Evolutionary conservation across 2,797 vertebrate genomes (phyloP).

Genomic region (Cossypha caffra): DNA sequence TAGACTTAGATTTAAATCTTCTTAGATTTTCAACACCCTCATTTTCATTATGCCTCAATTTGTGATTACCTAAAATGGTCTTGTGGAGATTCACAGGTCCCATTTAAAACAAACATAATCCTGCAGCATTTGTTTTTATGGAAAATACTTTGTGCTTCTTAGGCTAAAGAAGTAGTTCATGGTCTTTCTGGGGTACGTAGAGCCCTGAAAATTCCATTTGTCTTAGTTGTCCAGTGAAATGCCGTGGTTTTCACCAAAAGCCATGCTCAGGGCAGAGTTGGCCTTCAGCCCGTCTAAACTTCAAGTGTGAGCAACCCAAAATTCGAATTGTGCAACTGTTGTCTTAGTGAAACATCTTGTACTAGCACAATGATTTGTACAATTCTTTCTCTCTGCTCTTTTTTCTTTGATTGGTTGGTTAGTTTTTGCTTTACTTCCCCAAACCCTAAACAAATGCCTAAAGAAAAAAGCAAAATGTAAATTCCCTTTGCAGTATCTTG

Average conservation of each 20-base stretch:
- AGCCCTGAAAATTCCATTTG: background rate
- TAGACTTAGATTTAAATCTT: background rate
- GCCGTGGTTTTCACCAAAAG: background rate
- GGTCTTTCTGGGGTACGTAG: background rate
- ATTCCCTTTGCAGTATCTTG: background rate
- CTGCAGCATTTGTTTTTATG: background rate
- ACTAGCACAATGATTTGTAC: background rate
- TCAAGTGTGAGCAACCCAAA: background rate
- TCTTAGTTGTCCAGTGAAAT: background rate
- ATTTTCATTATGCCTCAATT: background rate
- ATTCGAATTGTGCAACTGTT: background rate
- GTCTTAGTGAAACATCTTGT: background rate
- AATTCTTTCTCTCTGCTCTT: background rate
- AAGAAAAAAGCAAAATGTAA: background rate
- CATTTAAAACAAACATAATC: background rate
- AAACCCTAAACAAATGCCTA: background rate
- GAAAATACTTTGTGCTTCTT: background rate
- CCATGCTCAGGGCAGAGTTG: background rate
- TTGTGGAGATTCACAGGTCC: background rate
- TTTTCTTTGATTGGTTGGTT: background rate
- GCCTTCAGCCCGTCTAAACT: background rate
- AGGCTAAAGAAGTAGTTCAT: background rate
- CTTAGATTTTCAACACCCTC: background rate
- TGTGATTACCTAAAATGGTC: background rate
- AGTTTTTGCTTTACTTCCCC: background rate